Base-by-base conservation (phyloP, 2,113 vertebrate species). In the Macquaria australasica region DNA sequence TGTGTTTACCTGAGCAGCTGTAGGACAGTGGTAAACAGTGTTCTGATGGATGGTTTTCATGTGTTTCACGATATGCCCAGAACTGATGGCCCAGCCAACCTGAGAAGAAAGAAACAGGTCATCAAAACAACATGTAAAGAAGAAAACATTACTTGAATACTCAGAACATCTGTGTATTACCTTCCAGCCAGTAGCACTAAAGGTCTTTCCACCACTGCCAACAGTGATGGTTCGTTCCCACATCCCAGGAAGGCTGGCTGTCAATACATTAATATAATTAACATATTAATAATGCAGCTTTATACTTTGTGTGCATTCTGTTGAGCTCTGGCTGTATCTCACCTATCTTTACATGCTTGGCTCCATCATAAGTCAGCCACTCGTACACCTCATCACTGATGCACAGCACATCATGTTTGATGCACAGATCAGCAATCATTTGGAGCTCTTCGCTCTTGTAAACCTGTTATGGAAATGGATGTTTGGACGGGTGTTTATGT, bases 181-280 rank as follows among this genome's bases (percentile, higher is more conserved):
- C 97, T 99, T 99, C 98, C 97, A 99, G 79, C 98, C 98, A 0
- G 98, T 99, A 66, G 88, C 97, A 45, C 97, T 98, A 70, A 99
- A 99, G 55, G 95, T 97, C 93, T 99, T 99, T 66, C 98, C 98
- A 20, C 95, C 97, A 0, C 98, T 99, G 28, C 98, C 96, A 0
- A 99, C 79, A 21, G 89, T 98, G 77, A 99, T 66, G 0, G 98
- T 99, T 50, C 97, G 96, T 21, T 98, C 98, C 98, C 98, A 99
- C 98, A 99, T 99, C 51, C 97, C 97, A 5, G 93, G 97, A 70
- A 99, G 95, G 84, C 93, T 98, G 88, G 97, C 98, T 99, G 94
- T 37, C 31, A 34, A n/a, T 10, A 48, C 0, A 69, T n/a, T 3
- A 1, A 20, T 7, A 45, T 12, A 2, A 55, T 23, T 8, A 77